Conservation (phyloP, 2,113 vertebrate species). For the Mesocricetus auratus region DNA sequence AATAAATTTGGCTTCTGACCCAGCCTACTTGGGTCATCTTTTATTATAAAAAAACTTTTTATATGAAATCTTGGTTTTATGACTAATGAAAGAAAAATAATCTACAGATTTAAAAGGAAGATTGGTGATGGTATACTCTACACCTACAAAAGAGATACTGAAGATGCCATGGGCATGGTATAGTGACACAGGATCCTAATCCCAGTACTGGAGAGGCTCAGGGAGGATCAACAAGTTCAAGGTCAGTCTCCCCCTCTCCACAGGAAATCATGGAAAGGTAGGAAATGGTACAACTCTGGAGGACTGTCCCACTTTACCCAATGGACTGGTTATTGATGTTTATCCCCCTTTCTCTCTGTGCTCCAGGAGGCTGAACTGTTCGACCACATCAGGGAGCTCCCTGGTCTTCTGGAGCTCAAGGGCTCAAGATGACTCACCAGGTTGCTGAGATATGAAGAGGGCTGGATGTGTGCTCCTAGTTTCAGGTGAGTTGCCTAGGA, state of each 20-base stretch:
- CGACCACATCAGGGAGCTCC: neutral
- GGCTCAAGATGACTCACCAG: neutral
- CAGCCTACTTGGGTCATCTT: slow-evolving; percentile 30
- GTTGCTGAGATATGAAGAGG: neutral
- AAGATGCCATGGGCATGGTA: neutral
- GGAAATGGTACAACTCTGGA: neutral
- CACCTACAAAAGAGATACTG: neutral
- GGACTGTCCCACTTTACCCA: neutral
- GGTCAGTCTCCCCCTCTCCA: neutral
- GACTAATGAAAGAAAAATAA: slow-evolving; percentile 17
- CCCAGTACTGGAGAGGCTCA: neutral
- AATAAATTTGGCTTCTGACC: slow-evolving; percentile 15
- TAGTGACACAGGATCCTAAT: neutral
- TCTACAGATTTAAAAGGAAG: slow-evolving; percentile 22
- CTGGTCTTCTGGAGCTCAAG: neutral
- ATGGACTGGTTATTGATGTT: neutral
- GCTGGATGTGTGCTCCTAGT: neutral
- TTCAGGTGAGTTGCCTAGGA: neutral
- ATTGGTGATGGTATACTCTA: neutral
- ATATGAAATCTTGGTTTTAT: slow-evolving; percentile 39
- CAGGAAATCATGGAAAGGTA: neutral
- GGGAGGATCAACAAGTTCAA: neutral
- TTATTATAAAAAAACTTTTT: neutral
- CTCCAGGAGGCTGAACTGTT: neutral
- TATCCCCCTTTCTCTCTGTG: neutral